phyloP scores from a whole-genome alignment of 1,140 invertebrate genomes.

The Metopolophium dirhodum region DNA sequence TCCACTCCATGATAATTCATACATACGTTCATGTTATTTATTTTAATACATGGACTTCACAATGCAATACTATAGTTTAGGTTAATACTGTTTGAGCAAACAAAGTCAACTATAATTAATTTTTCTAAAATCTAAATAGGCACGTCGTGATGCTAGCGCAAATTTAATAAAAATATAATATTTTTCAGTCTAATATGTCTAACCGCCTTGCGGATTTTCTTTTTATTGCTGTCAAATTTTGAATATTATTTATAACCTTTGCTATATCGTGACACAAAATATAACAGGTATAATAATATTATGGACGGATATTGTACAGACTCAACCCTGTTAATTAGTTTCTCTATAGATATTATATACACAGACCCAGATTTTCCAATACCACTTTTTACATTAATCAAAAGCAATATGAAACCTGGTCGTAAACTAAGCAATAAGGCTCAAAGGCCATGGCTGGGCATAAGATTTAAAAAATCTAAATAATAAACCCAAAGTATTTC shows the following conservation, averaged over 20 bases:
- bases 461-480: background rate
- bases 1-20: background rate
- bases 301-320: conserved; percentile 54
- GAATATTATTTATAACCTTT: conserved; percentile 31
- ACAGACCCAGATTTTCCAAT: background rate
- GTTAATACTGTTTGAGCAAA: conserved; percentile 56
- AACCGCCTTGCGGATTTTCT: conserved; percentile 11
- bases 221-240: conserved; percentile 34
- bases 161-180: conserved; percentile 46
- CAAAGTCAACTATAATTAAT: conserved; percentile 48
- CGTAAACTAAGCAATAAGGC: conserved; percentile 15
- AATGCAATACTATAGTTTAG: background rate
- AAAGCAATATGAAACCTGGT: conserved; percentile 12
- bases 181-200: conserved; percentile 52
- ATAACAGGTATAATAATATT: conserved; percentile 52
- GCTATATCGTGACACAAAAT: conserved; percentile 10
- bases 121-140: conserved; percentile 44
- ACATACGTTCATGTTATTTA: background rate
- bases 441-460: background rate
- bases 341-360: conserved; percentile 25
- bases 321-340: conserved; percentile 55
- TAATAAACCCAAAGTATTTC: background rate
- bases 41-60: background rate
- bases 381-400: background rate
- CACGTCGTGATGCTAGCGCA: conserved; percentile 23